These are phyloP conservation scores for Bombylius major DNA, from an alignment of 2,888 invertebrate species.

Conservation along the genomic window DNA sequence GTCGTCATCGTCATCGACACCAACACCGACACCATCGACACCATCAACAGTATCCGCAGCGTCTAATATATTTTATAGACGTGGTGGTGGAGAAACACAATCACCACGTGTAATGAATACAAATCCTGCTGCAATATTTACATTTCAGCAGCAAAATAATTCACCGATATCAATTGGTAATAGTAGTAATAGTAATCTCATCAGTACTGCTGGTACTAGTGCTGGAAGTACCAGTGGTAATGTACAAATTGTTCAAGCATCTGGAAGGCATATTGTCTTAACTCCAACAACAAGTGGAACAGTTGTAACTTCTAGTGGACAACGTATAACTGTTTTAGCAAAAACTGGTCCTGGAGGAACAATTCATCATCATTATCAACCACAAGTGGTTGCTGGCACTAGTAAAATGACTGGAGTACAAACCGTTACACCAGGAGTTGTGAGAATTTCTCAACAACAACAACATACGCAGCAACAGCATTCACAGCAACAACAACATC, in stretches of 20 bases:
- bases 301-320: slow-evolving; percentile 42
- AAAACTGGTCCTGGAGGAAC: slow-evolving; percentile 19
- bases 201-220: neutral
- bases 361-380: neutral
- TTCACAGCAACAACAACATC: slow-evolving; percentile 6
- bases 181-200: neutral
- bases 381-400: neutral
- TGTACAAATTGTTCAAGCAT: slow-evolving; percentile 53
- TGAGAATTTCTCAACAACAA: slow-evolving; percentile 18
- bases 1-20: too few species aligned
- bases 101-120: neutral
- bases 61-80: too few species aligned
- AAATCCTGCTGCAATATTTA: neutral
- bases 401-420: too few species aligned
- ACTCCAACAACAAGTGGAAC: slow-evolving; percentile 38
- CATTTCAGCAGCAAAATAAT: neutral
- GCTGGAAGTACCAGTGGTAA: neutral
- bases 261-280: slow-evolving; percentile 55
- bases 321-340: slow-evolving; percentile 42
- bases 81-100: too few species aligned
- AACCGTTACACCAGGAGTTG: neutral
- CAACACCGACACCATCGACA: neutral
- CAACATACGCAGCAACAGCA: slow-evolving; percentile 17
- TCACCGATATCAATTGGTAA: neutral
- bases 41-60: too few species aligned